Conservation (phyloP, 2,888 invertebrate genomes). For the Lasioglossum oenotherae region DNA sequence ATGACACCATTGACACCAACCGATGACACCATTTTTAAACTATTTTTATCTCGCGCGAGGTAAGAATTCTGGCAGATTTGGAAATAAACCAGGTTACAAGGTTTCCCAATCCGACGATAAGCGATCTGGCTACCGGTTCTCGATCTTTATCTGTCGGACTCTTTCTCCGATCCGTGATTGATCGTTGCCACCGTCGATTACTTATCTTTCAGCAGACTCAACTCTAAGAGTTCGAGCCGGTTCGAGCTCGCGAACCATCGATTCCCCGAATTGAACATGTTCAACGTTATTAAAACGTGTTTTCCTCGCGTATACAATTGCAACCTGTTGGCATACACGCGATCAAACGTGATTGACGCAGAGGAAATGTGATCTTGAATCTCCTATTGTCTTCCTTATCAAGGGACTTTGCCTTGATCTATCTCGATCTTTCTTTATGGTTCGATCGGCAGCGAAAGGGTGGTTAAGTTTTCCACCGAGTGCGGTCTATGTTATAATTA, state of each 20-base stretch:
- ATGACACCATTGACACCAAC: neutral
- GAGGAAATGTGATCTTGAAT: neutral
- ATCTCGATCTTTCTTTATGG: neutral
- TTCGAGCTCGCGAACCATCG: neutral
- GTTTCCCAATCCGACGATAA: neutral
- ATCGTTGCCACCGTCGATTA: conserved; percentile 9
- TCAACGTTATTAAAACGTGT: neutral
- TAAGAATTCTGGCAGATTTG: conserved; percentile 2
- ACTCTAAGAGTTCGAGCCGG: neutral
- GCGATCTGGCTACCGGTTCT: neutral
- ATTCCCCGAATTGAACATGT: neutral
- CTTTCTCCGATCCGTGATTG: neutral
- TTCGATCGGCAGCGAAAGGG: neutral
- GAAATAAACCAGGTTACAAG: conserved; percentile 12
- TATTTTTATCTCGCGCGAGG: neutral
- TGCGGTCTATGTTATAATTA: neutral
- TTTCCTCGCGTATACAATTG: neutral
- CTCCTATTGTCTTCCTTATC: neutral
- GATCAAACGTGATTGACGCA: neutral
- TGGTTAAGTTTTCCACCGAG: neutral
- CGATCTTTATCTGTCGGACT: conserved; percentile 12
- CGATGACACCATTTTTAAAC: neutral
- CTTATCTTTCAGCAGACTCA: neutral
- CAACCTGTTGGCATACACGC: neutral
- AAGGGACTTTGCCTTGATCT: neutral